Percentiles rank a stretch among this genome's conserved stretches.
Evolutionary conservation across 1,140 invertebrate genomes (phyloP).

Genomic region (Lepidotrigona ventralis): DNA sequence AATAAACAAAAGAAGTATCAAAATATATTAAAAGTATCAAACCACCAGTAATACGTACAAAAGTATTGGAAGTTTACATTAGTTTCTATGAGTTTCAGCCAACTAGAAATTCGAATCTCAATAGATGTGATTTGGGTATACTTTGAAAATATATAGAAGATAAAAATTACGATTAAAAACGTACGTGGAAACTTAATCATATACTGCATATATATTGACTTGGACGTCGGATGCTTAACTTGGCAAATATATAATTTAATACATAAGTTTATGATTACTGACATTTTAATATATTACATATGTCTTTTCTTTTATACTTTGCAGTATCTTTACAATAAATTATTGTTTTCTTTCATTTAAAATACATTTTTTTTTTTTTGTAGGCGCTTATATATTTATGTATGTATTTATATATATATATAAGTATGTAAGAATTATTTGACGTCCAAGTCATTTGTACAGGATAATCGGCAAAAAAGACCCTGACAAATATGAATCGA

Average conservation of each 20-base stretch:
- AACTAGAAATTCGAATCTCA: slow-evolving; percentile 34
- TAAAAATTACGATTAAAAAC: slow-evolving; percentile 63
- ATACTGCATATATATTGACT: slow-evolving; percentile 56
- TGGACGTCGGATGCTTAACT: slow-evolving; percentile 51
- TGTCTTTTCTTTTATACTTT: slow-evolving; percentile 23
- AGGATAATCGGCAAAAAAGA: slow-evolving; percentile 68
- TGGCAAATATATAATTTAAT: slow-evolving; percentile 33
- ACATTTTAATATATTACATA: slow-evolving; percentile 44
- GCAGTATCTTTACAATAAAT: slow-evolving; percentile 45
- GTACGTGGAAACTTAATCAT: slow-evolving; percentile 65
- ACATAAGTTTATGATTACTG: slow-evolving; percentile 27
- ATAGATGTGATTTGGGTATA: slow-evolving; percentile 23
- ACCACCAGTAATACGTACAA: slow-evolving; percentile 43
- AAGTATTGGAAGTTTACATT: slow-evolving; percentile 60
- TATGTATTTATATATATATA: slow-evolving; percentile 43
- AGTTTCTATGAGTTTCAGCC: slow-evolving; percentile 36
- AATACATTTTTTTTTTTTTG: slow-evolving; percentile 33
- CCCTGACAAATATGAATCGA: slow-evolving; percentile 59
- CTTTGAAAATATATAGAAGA: slow-evolving; percentile 45
- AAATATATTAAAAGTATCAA: slow-evolving; percentile 59
- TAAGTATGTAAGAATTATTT: slow-evolving; percentile 45
- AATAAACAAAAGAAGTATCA: slow-evolving; percentile 55
- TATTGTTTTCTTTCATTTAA: slow-evolving; percentile 43
- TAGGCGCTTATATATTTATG: slow-evolving; percentile 17
- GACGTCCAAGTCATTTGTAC: slow-evolving; percentile 67